These are phyloP conservation scores for Thunnus thynnus DNA, from an alignment of 2,113 vertebrate genomes.

Conservation along the genomic window DNA sequence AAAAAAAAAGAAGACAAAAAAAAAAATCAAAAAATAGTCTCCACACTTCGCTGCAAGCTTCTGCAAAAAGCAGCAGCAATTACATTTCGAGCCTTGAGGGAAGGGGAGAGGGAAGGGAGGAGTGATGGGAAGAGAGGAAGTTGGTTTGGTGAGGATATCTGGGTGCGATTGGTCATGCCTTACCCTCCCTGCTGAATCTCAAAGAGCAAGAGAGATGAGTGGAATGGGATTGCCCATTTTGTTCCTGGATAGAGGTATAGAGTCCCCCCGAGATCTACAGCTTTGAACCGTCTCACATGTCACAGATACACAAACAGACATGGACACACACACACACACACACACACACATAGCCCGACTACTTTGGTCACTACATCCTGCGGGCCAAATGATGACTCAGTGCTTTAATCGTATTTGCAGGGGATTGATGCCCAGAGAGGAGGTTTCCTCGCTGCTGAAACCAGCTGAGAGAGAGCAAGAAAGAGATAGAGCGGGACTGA, in stretches of 20 bases:
- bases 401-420: slow-evolving; percentile 75
- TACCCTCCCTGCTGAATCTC: slow-evolving; percentile 45
- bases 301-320: slow-evolving; percentile 47
- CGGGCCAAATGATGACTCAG: slow-evolving; percentile 70
- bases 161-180: slow-evolving; percentile 61
- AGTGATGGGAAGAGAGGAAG: slow-evolving; percentile 9
- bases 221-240: slow-evolving; percentile 62
- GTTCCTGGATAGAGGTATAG: slow-evolving; percentile 50
- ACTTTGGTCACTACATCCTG: slow-evolving; percentile 60
- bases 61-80: slow-evolving; percentile 53
- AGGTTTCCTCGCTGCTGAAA: slow-evolving; percentile 49
- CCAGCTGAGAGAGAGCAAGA: neutral
- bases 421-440: slow-evolving; percentile 68
- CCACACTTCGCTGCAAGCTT: slow-evolving; percentile 23
- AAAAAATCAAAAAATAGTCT: slow-evolving; percentile 32
- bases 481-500: slow-evolving; percentile 30
- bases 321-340: slow-evolving; percentile 10
- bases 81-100: slow-evolving; percentile 52
- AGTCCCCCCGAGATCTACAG: slow-evolving; percentile 14
- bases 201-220: slow-evolving; percentile 57
- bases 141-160: slow-evolving; percentile 48
- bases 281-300: slow-evolving; percentile 33
- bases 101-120: slow-evolving; percentile 3
- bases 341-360: slow-evolving; percentile 17
- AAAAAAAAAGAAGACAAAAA: neutral